Conservation (phyloP, 2,888 invertebrate genomes). For the Mesochorus sp. region DNA sequence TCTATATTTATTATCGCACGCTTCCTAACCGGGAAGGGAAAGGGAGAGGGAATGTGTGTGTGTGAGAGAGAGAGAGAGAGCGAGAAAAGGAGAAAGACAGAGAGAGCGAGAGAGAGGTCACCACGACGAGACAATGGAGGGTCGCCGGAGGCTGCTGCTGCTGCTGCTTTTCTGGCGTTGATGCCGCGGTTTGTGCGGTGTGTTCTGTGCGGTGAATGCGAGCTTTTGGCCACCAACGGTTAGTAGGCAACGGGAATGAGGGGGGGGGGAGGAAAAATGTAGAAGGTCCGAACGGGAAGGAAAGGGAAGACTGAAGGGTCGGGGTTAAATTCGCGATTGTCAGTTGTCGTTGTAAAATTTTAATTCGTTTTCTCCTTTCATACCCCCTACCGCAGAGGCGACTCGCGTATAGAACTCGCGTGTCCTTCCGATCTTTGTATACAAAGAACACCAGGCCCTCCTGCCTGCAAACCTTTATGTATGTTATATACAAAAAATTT, state of each 20-base stretch:
- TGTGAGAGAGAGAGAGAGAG: conserved; percentile 1
- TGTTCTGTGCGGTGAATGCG: conserved; percentile 36
- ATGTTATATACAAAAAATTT: background rate
- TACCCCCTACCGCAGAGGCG: conserved; percentile 35
- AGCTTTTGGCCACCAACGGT: conserved; percentile 53
- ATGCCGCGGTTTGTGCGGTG: conserved; percentile 55
- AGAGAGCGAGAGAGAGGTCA: conserved; percentile 52
- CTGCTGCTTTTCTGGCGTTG: conserved; percentile 62
- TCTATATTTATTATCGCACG: conserved; percentile 82
- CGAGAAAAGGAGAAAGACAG: conserved; percentile 7
- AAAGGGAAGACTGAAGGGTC: conserved; percentile 17
- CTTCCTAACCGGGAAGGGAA: conserved; percentile 79
- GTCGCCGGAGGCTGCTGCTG: conserved; percentile 64
- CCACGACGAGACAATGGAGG: conserved; percentile 77
- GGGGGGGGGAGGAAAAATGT: conserved; percentile 55
- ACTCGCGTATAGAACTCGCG: conserved; percentile 29
- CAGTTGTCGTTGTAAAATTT: conserved; percentile 77
- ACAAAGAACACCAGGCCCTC: conserved; percentile 57
- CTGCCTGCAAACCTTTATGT: background rate
- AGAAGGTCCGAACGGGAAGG: conserved; percentile 32
- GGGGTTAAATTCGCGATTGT: conserved; percentile 70
- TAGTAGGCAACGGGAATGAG: too few species aligned
- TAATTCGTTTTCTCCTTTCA: conserved; percentile 71
- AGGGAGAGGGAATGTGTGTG: conserved; percentile 43
- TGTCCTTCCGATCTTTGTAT: conserved; percentile 64